These are phyloP conservation scores for Drosophila multiciliata DNA, from an alignment of 2,888 invertebrate genomes.

Conservation along the genomic window DNA sequence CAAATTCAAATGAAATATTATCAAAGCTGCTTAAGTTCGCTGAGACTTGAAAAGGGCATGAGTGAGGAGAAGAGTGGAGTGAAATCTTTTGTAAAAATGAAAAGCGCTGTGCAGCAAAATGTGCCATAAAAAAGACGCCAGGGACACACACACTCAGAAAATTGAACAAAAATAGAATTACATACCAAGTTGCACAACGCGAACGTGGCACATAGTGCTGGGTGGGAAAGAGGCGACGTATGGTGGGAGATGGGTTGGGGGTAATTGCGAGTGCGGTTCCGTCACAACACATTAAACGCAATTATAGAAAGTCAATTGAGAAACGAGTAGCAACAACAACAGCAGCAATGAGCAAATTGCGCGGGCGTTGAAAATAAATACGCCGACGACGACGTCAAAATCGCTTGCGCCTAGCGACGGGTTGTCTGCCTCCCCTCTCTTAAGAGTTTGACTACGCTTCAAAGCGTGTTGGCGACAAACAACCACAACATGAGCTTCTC, in stretches of 20 bases:
- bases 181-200: constrained; percentile 68
- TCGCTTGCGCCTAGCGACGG: constrained; percentile 7
- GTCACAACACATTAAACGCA: constrained; percentile 82
- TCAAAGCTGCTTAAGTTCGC: constrained; percentile 64
- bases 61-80: not conserved
- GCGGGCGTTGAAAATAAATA: constrained; percentile 64
- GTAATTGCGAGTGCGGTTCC: constrained; percentile 55
- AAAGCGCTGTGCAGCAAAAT: constrained; percentile 61
- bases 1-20: constrained; percentile 68
- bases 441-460: constrained; percentile 18
- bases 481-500: constrained; percentile 23
- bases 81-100: constrained; percentile 47
- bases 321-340: constrained; percentile 31
- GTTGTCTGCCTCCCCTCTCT: not conserved
- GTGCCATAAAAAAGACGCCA: constrained; percentile 58
- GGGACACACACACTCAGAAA: constrained; percentile 36
- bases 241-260: not conserved
- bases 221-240: not conserved
- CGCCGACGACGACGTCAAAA: constrained; percentile 26
- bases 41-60: not conserved
- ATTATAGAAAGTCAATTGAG: constrained; percentile 80
- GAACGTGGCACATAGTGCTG: not conserved
- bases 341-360: constrained; percentile 52
- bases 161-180: constrained; percentile 69
- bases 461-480: constrained; percentile 35